Evolutionary conservation across 2,113 vertebrate species (phyloP).

Genomic region (Strigops habroptila): DNA sequence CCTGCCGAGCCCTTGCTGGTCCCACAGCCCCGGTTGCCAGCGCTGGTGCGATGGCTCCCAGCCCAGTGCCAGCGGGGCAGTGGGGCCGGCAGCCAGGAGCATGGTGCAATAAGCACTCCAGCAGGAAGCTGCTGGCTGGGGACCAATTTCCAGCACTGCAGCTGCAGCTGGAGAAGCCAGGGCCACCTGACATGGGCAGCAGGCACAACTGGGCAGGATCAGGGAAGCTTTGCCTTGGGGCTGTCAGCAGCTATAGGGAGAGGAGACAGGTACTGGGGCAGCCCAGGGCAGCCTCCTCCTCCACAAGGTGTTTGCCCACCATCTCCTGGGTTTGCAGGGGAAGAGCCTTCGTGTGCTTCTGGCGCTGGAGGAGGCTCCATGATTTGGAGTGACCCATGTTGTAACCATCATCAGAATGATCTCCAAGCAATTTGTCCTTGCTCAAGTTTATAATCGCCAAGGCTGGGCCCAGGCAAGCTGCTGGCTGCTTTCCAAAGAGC

Average conservation of each 20-base stretch:
- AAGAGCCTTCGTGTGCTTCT: neutral
- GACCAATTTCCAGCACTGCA: neutral
- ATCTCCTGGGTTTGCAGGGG: neutral
- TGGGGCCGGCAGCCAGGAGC: neutral
- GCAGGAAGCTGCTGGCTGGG: neutral
- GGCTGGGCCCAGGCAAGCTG: neutral
- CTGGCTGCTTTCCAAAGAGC: neutral
- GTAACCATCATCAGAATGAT: neutral
- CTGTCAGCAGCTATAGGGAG: neutral
- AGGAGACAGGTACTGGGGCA: neutral
- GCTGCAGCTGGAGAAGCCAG: neutral
- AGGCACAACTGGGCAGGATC: neutral
- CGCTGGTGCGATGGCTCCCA: neutral
- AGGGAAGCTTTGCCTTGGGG: neutral
- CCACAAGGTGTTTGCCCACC: fast-evolving
- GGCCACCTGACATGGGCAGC: fast-evolving
- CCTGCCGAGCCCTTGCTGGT: neutral
- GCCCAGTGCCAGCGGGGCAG: neutral
- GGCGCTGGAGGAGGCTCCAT: neutral
- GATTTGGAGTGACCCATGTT: neutral
- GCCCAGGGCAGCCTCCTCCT: neutral
- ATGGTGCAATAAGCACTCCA: neutral
- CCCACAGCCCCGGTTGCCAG: neutral
- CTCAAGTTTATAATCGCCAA: neutral
- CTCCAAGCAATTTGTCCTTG: neutral